Evolutionary conservation across 1,140 invertebrate species (phyloP).

Genomic region (Brachionus sp.): DNA sequence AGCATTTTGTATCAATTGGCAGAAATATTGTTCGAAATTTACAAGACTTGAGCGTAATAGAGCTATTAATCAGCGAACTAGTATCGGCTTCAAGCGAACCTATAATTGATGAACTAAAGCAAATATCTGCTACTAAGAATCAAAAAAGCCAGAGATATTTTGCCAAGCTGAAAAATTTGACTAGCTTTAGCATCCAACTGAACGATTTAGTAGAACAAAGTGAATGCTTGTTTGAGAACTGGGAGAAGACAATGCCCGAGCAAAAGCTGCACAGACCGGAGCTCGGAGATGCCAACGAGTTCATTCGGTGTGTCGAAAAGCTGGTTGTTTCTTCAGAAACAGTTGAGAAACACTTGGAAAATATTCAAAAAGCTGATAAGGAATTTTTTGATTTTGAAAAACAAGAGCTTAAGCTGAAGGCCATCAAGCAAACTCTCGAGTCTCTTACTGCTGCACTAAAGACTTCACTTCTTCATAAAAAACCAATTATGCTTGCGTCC

Average conservation of each 20-base stretch:
- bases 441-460: background rate
- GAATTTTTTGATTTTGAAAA: conserved; percentile 43
- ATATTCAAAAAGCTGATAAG: conserved; percentile 5
- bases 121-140: background rate
- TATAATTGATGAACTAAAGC: background rate
- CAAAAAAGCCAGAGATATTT: background rate
- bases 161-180: background rate
- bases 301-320: conserved; percentile 19
- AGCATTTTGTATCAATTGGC: background rate
- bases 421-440: conserved; percentile 38
- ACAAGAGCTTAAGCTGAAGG: conserved; percentile 29
- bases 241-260: background rate
- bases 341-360: conserved; percentile 30
- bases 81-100: background rate
- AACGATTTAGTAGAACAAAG: background rate
- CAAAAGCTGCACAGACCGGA: background rate
- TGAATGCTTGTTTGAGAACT: background rate
- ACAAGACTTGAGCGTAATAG: background rate
- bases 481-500: background rate
- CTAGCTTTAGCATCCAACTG: background rate
- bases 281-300: background rate
- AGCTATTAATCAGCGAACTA: background rate
- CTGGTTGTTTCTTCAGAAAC: conserved; percentile 2
- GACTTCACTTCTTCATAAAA: conserved; percentile 17
- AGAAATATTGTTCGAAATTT: background rate